Conservation (phyloP, 2,888 invertebrate genomes). For the Invenusta paracnida region DNA sequence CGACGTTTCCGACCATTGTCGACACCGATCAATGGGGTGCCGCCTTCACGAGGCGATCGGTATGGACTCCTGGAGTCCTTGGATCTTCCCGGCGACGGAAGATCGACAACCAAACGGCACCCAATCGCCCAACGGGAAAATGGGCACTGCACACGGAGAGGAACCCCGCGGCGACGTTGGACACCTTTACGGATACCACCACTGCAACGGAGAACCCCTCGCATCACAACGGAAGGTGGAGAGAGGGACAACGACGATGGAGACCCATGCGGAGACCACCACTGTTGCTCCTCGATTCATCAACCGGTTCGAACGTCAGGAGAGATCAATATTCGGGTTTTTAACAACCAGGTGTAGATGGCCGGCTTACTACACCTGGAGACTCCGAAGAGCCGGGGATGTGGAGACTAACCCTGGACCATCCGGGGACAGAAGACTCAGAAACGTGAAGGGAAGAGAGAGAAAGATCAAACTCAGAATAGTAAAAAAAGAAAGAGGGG, state of each 20-base stretch:
- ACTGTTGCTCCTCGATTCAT: background rate
- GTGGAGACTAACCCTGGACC: background rate
- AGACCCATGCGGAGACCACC: background rate
- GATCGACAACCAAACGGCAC: background rate
- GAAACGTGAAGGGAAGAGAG: background rate
- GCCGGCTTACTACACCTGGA: background rate
- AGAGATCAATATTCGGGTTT: background rate
- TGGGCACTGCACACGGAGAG: background rate
- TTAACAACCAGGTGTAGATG: background rate
- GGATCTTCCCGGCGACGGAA: background rate
- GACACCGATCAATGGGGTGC: no score
- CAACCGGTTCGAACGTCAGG: background rate
- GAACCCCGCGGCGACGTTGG: background rate
- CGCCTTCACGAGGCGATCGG: background rate
- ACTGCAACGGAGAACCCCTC: background rate
- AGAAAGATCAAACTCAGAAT: background rate
- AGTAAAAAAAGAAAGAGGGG: no score
- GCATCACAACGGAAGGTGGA: background rate
- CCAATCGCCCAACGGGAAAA: background rate
- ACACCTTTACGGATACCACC: background rate
- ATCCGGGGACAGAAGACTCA: background rate
- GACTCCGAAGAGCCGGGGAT: background rate
- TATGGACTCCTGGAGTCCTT: background rate
- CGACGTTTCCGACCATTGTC: no score
- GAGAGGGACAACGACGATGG: background rate